phyloP scores from a whole-genome alignment of 2,888 invertebrate species.

The Sialis fuliginosa region DNA sequence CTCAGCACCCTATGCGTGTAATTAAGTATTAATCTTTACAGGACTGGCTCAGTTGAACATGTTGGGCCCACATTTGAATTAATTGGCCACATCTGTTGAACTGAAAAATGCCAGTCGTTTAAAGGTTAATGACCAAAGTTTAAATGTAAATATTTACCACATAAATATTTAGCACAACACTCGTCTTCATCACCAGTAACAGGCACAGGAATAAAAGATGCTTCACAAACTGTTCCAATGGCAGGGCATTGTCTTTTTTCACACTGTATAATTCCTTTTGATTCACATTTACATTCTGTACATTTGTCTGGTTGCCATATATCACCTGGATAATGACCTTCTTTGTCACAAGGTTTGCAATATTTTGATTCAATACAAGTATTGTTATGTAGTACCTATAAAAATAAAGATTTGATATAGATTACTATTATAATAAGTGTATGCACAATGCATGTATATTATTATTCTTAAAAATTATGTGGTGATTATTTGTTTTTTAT shows the following conservation, averaged over 20 bases:
- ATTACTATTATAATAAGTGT: neutral
- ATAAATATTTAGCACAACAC: constrained; percentile 55
- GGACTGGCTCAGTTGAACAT: too few relatives aligned
- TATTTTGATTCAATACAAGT: constrained; percentile 49
- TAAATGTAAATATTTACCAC: constrained; percentile 31
- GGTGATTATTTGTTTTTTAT: neutral
- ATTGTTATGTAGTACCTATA: constrained; percentile 45
- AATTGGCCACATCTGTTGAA: too few relatives aligned
- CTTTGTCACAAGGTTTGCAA: constrained; percentile 58
- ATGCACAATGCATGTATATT: neutral
- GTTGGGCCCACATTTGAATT: too few relatives aligned
- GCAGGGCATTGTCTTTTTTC: constrained; percentile 38
- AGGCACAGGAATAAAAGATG: constrained; percentile 34
- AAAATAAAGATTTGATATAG: constrained; percentile 3
- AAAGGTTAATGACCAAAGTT: too few relatives aligned
- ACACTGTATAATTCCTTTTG: constrained; percentile 37
- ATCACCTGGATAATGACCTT: constrained; percentile 49
- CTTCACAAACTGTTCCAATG: constrained; percentile 37
- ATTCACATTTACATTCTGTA: constrained; percentile 50
- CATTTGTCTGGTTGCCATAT: constrained; percentile 54
- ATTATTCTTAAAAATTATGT: neutral
- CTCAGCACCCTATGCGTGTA: too few relatives aligned
- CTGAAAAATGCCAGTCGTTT: too few relatives aligned
- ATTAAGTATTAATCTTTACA: too few relatives aligned
- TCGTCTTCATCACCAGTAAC: constrained; percentile 33